These are phyloP conservation scores for Megalops atlanticus DNA, from an alignment of 2,113 vertebrate species.

Conservation along the genomic window DNA sequence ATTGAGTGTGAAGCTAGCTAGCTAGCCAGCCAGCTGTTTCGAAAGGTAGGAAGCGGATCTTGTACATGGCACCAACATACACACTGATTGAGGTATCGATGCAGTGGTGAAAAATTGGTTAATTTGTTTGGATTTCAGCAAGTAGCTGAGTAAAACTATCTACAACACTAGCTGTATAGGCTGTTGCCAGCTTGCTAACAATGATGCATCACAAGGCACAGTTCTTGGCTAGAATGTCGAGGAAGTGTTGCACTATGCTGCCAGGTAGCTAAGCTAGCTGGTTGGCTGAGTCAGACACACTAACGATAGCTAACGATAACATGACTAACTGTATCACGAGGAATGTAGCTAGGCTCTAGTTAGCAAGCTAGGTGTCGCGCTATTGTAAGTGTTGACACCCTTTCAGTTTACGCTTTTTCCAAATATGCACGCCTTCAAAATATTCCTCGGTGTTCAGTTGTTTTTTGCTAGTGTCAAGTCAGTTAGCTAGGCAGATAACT, in stretches of 20 bases:
- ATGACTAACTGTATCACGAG: no score
- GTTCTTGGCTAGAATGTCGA: neutral
- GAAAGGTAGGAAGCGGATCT: conserved; percentile 24
- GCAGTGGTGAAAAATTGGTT: neutral
- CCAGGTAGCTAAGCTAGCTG: neutral
- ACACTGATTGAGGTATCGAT: neutral
- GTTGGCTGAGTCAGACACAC: no score
- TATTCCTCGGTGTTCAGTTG: no score
- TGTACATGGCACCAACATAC: neutral
- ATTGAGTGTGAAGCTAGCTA: conserved; percentile 14
- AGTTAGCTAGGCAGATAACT: no score
- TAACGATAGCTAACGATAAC: no score
- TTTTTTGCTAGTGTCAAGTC: no score
- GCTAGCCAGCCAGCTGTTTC: conserved; percentile 8
- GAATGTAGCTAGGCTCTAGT: no score
- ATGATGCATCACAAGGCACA: neutral
- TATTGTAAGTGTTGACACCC: no score
- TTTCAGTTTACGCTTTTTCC: no score
- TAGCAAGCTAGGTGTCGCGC: no score
- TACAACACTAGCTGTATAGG: neutral
- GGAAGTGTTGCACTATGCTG: no score
- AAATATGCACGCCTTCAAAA: no score
- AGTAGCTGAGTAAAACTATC: neutral
- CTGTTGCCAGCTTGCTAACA: neutral
- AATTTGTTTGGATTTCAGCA: neutral